These are phyloP conservation scores for Agrypnus murinus DNA, from an alignment of 2,888 invertebrate species.

Conservation along the genomic window DNA sequence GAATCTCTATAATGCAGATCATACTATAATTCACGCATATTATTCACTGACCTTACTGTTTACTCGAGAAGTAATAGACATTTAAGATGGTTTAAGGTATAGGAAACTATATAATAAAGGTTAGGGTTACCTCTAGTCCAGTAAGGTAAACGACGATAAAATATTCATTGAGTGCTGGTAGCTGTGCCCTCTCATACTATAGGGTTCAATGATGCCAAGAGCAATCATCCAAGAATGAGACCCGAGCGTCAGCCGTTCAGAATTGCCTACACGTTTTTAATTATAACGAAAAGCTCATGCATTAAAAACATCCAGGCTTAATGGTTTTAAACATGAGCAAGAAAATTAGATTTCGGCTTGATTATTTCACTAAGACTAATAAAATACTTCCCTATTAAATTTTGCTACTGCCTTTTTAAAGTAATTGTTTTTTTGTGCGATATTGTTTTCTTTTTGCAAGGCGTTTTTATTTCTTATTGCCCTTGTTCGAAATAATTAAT, in stretches of 20 bases:
- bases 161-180: constrained; percentile 42
- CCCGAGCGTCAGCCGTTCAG: constrained; percentile 37
- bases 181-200: constrained; percentile 19
- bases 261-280: constrained; percentile 48
- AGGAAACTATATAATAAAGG: constrained; percentile 22
- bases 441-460: constrained; percentile 6
- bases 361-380: constrained; percentile 39
- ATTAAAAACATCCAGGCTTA: constrained; percentile 45
- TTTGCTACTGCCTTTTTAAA: constrained; percentile 8
- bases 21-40: not conserved
- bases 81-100: not conserved
- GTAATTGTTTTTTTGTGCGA: constrained; percentile 32
- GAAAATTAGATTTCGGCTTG: constrained; percentile 40
- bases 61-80: no score
- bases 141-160: constrained; percentile 40
- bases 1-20: not conserved
- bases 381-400: constrained; percentile 17
- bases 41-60: no score
- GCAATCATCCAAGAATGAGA: constrained; percentile 40
- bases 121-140: constrained; percentile 24
- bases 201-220: constrained; percentile 42
- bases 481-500: constrained; percentile 36
- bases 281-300: constrained; percentile 42
- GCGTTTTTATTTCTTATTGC: not conserved
- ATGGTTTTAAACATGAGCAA: constrained; percentile 41